A percentile compares a stretch with the other conserved stretches of the same genome.
These are phyloP conservation scores for Tolypeutes matacus DNA, from an alignment of 2,797 vertebrate genomes.

Conservation along the genomic window DNA sequence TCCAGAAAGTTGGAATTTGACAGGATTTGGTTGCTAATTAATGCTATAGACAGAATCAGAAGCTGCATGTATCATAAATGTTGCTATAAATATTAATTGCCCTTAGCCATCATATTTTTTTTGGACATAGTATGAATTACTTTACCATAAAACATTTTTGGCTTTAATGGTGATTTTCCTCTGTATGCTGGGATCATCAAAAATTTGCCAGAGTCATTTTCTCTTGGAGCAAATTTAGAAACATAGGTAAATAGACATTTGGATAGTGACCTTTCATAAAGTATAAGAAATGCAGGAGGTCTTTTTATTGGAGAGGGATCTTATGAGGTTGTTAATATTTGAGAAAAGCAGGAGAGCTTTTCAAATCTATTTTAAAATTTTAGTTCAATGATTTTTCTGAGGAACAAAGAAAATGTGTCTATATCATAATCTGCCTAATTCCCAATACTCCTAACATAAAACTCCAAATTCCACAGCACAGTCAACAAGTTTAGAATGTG, in stretches of 20 bases:
- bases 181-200: not conserved
- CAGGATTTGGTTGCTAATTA: not conserved
- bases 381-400: not conserved
- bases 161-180: not conserved
- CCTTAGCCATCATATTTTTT: constrained; percentile 39
- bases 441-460: not conserved
- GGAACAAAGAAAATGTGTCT: not conserved
- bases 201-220: not conserved
- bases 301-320: not conserved
- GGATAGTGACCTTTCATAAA: not conserved
- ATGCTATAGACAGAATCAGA: not conserved
- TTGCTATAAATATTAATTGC: constrained; percentile 37
- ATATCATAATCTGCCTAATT: not conserved
- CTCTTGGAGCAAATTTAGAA: constrained; percentile 37
- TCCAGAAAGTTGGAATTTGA: not conserved
- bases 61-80: not conserved
- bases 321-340: not conserved
- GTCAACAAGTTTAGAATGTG: not conserved
- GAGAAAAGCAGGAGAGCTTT: not conserved
- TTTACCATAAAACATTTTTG: constrained; percentile 36
- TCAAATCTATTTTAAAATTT: constrained; percentile 39
- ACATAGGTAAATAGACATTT: constrained; percentile 2
- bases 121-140: constrained; percentile 27
- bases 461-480: not conserved
- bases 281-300: not conserved